Percentiles rank a stretch among this genome's conserved stretches.
These are phyloP conservation scores for Apteryx mantelli DNA, from an alignment of 2,113 vertebrate genomes.

Conservation along the genomic window DNA sequence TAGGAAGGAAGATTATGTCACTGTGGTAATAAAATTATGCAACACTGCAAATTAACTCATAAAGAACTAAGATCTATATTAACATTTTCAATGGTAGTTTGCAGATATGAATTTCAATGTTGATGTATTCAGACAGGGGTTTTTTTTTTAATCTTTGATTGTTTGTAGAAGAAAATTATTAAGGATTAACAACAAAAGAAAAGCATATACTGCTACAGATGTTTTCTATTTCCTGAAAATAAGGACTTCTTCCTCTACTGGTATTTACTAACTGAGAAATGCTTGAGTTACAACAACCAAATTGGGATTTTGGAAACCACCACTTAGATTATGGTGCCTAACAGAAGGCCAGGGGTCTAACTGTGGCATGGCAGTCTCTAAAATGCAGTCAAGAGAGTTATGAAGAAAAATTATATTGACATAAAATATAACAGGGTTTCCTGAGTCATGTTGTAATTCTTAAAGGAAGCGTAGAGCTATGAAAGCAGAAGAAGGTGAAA, in stretches of 20 bases:
- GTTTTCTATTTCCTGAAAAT: slow-evolving; percentile 22
- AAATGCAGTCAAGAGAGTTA: not conserved
- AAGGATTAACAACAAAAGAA: slow-evolving; percentile 34
- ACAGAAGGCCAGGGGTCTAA: not conserved
- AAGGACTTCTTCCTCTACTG: not conserved
- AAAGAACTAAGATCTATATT: not conserved
- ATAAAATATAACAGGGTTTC: not conserved
- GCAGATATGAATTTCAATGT: not conserved
- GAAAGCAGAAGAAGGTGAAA: not conserved
- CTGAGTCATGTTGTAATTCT: not conserved
- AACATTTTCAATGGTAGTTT: not conserved
- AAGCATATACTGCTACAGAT: not conserved
- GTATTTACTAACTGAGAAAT: slow-evolving; percentile 53
- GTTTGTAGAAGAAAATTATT: slow-evolving; percentile 32
- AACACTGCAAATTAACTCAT: not conserved
- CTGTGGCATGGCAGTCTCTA: not conserved
- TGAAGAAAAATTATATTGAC: not conserved
- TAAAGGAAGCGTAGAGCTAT: not conserved
- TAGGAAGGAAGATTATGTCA: not conserved
- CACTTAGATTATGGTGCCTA: slow-evolving; percentile 9
- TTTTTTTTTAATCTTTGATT: not conserved
- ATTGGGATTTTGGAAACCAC: slow-evolving; percentile 40
- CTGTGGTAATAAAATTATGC: not conserved
- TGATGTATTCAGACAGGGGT: not conserved
- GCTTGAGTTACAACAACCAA: slow-evolving; percentile 31